Conservation (phyloP, 2,797 vertebrate species). For the Emys orbicularis region DNA sequence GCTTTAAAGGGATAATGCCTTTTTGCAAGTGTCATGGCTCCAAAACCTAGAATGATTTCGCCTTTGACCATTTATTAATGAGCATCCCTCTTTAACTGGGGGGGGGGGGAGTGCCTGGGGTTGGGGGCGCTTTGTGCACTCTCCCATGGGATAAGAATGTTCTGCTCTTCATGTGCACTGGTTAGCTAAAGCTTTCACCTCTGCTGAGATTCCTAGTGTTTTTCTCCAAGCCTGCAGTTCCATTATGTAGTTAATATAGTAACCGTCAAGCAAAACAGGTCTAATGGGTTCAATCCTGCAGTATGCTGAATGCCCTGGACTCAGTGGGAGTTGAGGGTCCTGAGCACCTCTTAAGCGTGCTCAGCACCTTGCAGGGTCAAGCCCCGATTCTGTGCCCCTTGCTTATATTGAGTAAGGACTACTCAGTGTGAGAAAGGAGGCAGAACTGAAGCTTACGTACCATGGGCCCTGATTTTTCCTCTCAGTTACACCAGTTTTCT, state of each 20-base stretch:
- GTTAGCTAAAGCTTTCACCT: neutral
- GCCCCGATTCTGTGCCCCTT: neutral
- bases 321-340: neutral
- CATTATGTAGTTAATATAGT: neutral
- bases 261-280: neutral
- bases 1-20: slow-evolving; percentile 71
- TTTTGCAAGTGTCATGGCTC: neutral
- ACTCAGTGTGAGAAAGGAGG: neutral
- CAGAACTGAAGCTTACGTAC: neutral
- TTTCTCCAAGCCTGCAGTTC: neutral
- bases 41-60: neutral
- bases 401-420: neutral
- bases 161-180: neutral
- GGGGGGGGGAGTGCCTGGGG: neutral
- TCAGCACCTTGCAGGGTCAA: neutral
- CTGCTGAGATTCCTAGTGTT: neutral
- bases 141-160: slow-evolving; percentile 19
- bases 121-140: neutral
- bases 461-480: neutral
- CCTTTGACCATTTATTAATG: slow-evolving; percentile 14
- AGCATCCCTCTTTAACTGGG: slow-evolving; percentile 22
- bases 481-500: neutral
- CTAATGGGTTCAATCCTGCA: neutral
- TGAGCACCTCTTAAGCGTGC: neutral
- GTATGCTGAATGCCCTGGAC: neutral